Conservation (phyloP, 53 echinoderm and acorn worm genomes). For the Holothuria scabra region DNA sequence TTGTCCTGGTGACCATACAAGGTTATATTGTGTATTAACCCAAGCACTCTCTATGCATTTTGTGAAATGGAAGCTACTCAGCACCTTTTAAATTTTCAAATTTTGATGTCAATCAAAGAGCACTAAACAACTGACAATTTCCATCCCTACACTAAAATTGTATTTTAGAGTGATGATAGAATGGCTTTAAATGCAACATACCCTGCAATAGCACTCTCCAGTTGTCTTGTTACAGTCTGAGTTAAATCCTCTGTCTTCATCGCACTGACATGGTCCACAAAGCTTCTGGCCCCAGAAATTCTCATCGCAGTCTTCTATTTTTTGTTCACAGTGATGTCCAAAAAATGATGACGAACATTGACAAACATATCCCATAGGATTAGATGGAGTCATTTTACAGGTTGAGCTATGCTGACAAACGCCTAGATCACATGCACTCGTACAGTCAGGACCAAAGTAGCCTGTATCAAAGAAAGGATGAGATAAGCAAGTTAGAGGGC, state of each 20-base stretch:
- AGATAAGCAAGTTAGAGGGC: no score
- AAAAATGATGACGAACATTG: constrained; percentile 84
- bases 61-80: no score
- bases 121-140: no score
- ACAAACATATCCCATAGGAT: constrained; percentile 76
- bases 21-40: no score
- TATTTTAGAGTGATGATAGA: no score
- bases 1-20: no score
- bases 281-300: constrained; percentile 89
- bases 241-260: constrained; percentile 82
- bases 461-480: constrained; percentile 52
- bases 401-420: constrained; percentile 83
- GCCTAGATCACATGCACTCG: constrained; percentile 77
- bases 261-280: constrained; percentile 98
- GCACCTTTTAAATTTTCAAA: no score
- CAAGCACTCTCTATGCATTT: no score
- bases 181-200: constrained; percentile 28
- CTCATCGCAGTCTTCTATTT: constrained; percentile 74
- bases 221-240: constrained; percentile 93
- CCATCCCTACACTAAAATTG: no score
- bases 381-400: constrained; percentile 41
- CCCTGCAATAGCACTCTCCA: constrained; percentile 89
- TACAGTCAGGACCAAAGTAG: constrained; percentile 79
- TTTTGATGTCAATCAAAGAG: no score
- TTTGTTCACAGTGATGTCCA: constrained; percentile 86